These are phyloP conservation scores for Malacoraja senta DNA, from an alignment of 2,797 vertebrate species.

Conservation along the genomic window DNA sequence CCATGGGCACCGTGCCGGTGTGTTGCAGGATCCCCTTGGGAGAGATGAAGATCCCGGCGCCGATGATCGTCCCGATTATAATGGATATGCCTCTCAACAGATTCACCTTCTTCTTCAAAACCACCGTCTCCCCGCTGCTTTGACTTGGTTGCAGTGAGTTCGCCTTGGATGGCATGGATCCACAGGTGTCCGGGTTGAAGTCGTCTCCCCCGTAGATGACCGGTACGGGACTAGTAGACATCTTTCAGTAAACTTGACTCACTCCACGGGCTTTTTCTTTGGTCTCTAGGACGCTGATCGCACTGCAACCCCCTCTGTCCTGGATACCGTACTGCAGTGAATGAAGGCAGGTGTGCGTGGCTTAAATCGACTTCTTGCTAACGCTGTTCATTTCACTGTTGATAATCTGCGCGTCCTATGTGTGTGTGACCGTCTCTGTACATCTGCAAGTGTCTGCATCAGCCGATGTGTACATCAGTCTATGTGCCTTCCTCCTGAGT, in stretches of 20 bases:
- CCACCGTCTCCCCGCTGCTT: conserved; percentile 56
- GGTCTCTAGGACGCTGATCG: not conserved
- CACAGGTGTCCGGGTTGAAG: conserved; percentile 48
- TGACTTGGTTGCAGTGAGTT: conserved; percentile 41
- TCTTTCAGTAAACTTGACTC: not conserved
- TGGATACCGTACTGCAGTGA: not conserved
- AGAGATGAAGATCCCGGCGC: conserved; percentile 93
- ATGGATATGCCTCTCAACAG: conserved; percentile 83
- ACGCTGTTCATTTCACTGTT: not conserved
- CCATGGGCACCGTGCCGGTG: conserved; percentile 87
- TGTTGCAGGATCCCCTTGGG: conserved; percentile 86
- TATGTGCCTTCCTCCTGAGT: not conserved
- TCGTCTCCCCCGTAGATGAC: conserved; percentile 49
- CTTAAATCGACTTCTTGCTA: not conserved
- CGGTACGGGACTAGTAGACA: not conserved
- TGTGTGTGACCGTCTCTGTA: not conserved
- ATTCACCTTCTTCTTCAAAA: conserved; percentile 84
- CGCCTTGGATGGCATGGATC: conserved; percentile 47
- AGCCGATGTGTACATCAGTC: not conserved
- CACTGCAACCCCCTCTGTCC: not conserved
- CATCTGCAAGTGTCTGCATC: not conserved
- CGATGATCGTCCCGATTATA: conserved; percentile 89
- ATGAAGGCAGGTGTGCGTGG: not conserved
- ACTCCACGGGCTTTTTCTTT: not conserved
- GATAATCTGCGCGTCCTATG: not conserved